Evolutionary conservation across 2,888 invertebrate species (phyloP), one percentile per base, ranked within the genome.

Genomic region (Drosophila diplacantha): DNA sequence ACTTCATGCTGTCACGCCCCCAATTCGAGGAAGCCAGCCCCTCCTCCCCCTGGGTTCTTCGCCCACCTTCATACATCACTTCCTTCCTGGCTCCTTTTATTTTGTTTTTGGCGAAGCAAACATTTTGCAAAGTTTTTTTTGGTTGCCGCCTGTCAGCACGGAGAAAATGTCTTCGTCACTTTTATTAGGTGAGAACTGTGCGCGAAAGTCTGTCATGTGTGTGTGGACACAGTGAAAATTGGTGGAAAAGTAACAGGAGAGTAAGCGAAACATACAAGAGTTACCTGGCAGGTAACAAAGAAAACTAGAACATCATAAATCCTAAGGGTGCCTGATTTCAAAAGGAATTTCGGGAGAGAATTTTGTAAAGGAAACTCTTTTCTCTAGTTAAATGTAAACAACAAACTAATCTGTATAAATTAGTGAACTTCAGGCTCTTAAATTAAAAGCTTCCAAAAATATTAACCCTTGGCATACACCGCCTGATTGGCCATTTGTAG

Each of bases 81-180:
- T 74, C 71, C 62, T 73, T 67, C 22, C 29, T 12, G 24, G 12
- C 12, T 43, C 2, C 6, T 29, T 20, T 16, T 37, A 37, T 53
- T 47, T 43, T 43, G 38, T 34, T 31, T 44, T 56, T 46, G 11
- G 8, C 2, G 24, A 41, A 32, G 62, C 61, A 55, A 62, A 63
- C 58, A 35, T 69, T 61, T 72, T 46, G 34, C 44, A 39, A 55
- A 49, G 26, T 46, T 66, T 26, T 41, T 54, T 41, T 22, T 20
- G 46, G 24, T 44, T 47, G 55, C 12, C 44, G 39, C 11, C 47
- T 65, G 71, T 55, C 54, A 62, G 41, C 59, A 49, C 47, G 59
- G 34, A 14, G 38, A 58, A 75, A 73, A 70, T 75, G 58, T 73
- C 62, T 73, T 72, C 69, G 70, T 71, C 60, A 60, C 51, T 72